Evolutionary conservation across 2,113 vertebrate genomes (phyloP).

Genomic region (Pelvicachromis taeniatus): DNA sequence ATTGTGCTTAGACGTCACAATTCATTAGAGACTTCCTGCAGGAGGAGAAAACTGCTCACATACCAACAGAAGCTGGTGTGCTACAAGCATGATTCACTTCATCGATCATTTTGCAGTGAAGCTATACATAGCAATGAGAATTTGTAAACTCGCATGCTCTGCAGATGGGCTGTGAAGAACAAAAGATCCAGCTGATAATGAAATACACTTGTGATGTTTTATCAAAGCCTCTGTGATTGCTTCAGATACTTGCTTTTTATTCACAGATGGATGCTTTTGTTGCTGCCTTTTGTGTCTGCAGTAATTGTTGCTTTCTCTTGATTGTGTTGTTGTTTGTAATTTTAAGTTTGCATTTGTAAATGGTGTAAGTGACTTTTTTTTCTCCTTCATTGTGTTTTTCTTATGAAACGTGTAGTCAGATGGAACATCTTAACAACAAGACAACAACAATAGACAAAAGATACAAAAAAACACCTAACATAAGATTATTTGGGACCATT

Average conservation of each 20-base stretch:
- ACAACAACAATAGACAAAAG: not conserved
- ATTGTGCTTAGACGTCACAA: not conserved
- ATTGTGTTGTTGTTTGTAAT: not conserved
- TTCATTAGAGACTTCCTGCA: not conserved
- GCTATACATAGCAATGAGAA: not conserved
- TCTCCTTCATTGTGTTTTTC: not conserved
- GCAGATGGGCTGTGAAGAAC: not conserved
- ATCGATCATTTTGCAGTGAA: not conserved
- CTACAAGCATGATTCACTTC: conserved; percentile 11
- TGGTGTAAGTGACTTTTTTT: not conserved
- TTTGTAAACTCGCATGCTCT: not conserved
- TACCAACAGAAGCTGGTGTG: conserved; percentile 3
- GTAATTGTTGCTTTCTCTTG: not conserved
- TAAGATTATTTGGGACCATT: not conserved
- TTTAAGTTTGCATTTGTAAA: not conserved
- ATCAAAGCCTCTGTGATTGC: not conserved
- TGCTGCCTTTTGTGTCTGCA: not conserved
- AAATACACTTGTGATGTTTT: not conserved
- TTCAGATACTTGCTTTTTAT: not conserved
- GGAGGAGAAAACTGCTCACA: not conserved
- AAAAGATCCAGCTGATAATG: not conserved
- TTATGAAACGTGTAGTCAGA: not conserved
- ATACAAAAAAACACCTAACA: not conserved
- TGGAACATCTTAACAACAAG: not conserved
- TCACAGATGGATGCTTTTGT: not conserved